Conservation (phyloP, 2,113 vertebrate species). For the Epinephelus cyanopodus region DNA sequence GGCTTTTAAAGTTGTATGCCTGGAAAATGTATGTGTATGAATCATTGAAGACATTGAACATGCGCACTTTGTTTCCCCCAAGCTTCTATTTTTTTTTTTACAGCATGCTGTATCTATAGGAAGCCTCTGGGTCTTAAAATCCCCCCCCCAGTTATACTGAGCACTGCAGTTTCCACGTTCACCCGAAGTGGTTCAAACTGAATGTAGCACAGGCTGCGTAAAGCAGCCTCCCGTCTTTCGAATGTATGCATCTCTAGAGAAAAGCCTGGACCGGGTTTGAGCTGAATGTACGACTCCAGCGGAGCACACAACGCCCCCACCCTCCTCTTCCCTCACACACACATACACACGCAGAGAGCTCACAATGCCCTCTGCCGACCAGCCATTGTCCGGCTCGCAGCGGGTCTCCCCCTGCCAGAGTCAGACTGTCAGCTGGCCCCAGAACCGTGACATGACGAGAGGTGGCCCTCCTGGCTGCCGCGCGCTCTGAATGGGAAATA, state of each 20-base stretch:
- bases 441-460: conserved; percentile 25
- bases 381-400: conserved; percentile 25
- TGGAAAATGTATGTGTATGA: background rate
- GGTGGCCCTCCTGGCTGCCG: conserved; percentile 32
- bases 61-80: conserved; percentile 10
- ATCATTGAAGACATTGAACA: conserved; percentile 24
- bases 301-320: background rate
- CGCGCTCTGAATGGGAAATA: conserved; percentile 63
- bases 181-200: conserved; percentile 35
- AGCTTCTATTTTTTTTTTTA: conserved; percentile 1
- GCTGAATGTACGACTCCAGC: conserved; percentile 69
- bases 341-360: conserved; percentile 17
- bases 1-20: conserved; percentile 11
- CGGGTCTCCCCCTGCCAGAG: conserved; percentile 24
- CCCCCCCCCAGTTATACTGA: background rate
- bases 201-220: conserved; percentile 38
- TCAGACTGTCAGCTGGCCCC: conserved; percentile 45
- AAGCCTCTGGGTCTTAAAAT: conserved; percentile 33
- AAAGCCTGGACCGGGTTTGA: conserved; percentile 61
- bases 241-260: conserved; percentile 69
- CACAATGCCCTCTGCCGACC: conserved; percentile 58
- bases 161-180: conserved; percentile 22
- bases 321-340: background rate
- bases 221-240: conserved; percentile 12
- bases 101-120: conserved; percentile 37